Evolutionary conservation across 2,797 vertebrate genomes (phyloP), one percentile per base, ranked within the genome.

Genomic region (Garrulus glandarius): DNA sequence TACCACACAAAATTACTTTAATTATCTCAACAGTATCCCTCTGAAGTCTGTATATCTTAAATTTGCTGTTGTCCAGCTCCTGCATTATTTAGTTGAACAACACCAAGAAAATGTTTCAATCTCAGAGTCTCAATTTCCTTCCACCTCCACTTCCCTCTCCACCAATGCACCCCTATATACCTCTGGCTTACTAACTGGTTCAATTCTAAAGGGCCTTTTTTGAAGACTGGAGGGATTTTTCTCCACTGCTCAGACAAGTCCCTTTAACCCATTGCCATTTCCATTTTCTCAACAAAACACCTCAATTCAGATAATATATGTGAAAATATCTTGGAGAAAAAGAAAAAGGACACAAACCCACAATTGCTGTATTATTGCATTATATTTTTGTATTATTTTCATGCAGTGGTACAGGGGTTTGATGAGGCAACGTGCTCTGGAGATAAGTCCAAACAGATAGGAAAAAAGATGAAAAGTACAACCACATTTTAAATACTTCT

Each of bases 81-180:
- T 57, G 8, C 5, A 10, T 60, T 83, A 49, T 69, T 87, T 39
- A 76, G 20, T 15, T 50, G n/a, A 84, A 49, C 11, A 69, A 4
- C 7, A 59, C 6, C 10, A 65, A 46, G 24, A 65, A 89, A 78
- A 61, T 20, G 4, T 60, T 84, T 87, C 14, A 24, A 2, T 34
- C 18, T 41, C 13, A 52, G 10, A 59, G 9, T 27, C 34, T 47
- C 1, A 0, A 46, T 70, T 77, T 77, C 30, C 11, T 34, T 74
- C 19, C 21, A 32, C 9, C 5, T 87, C 16, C 0, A 0, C 46
- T 46, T 56, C 32, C 4, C 5, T 13, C 4, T 6, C 13, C 4
- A 2, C 11, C 12, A 22, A 4, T 7, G 13, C 9, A 12, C 5
- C 9, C 20, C 27, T 64, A 8, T 3, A 16, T 8, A 50, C 1